Conservation (phyloP, 2,888 invertebrate species). For the Hyposoter didymator region DNA sequence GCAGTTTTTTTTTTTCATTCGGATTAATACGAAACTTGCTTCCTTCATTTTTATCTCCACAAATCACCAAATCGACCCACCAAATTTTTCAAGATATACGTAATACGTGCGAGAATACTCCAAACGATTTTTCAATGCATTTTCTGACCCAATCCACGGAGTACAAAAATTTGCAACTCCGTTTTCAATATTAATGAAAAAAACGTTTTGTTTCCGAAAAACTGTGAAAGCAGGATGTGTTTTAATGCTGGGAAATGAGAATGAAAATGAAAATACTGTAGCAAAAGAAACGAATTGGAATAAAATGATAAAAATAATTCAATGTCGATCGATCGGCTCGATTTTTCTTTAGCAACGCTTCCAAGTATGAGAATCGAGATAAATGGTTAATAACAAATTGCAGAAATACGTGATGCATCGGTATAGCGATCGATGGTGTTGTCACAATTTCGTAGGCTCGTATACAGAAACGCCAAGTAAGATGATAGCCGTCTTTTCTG, state of each 20-base stretch:
- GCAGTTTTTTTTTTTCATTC: no score
- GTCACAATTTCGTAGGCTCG: conserved; percentile 36
- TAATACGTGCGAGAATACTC: no score
- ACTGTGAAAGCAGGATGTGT: not conserved
- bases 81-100: no score
- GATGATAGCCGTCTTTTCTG: conserved; percentile 67
- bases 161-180: no score
- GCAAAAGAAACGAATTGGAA: not conserved
- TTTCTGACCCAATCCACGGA: no score
- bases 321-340: not conserved
- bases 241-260: not conserved
- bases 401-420: conserved; percentile 37
- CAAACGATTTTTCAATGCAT: no score
- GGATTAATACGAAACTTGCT: no score
- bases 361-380: not conserved
- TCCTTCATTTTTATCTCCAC: no score
- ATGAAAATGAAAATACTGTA: not conserved
- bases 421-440: conserved; percentile 40
- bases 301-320: not conserved
- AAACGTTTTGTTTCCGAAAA: not conserved
- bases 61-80: no score
- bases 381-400: not conserved
- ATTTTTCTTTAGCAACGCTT: not conserved
- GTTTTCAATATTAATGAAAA: not conserved
- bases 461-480: conserved; percentile 67